Percentiles rank a stretch among this genome's conserved stretches.
phyloP scores from a whole-genome alignment of 2,113 vertebrate genomes.

The Macrotis lagotis region DNA sequence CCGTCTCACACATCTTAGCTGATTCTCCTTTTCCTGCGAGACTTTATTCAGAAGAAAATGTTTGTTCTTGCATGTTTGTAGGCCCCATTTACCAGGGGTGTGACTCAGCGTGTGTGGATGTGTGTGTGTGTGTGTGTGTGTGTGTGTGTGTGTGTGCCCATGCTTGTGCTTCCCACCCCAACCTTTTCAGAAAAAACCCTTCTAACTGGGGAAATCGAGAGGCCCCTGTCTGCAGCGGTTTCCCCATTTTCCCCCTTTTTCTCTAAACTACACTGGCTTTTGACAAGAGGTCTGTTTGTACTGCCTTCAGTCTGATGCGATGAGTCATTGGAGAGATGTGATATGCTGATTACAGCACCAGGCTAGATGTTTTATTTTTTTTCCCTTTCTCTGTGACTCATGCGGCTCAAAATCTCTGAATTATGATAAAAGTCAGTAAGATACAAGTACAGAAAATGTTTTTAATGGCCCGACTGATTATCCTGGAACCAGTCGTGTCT shows the following conservation, averaged over 20 bases:
- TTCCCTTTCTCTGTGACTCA: conserved; percentile 70
- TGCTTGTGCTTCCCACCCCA: not conserved
- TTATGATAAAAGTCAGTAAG: conserved; percentile 70
- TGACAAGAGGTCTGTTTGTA: conserved; percentile 73
- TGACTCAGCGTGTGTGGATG: not conserved
- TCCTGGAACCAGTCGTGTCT: conserved; percentile 16
- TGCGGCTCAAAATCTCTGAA: conserved; percentile 68
- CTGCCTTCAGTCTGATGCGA: conserved; percentile 64
- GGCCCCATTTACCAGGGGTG: not conserved
- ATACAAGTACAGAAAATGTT: conserved; percentile 55
- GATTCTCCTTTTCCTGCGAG: not conserved
- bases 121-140: not conserved
- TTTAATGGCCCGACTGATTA: conserved; percentile 52
- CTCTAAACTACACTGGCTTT: conserved; percentile 61
- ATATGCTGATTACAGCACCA: conserved; percentile 68
- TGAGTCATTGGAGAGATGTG: conserved; percentile 73
- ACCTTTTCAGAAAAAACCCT: not conserved
- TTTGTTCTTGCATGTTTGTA: not conserved
- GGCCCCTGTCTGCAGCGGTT: not conserved
- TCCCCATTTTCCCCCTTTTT: not conserved
- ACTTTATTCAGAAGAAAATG: not conserved
- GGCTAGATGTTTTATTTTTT: conserved; percentile 63
- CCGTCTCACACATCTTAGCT: not conserved
- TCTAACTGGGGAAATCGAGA: not conserved
- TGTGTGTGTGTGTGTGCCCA: not conserved